phyloP scores from a whole-genome alignment of 1,140 invertebrate species.

The Coelopa frigida region DNA sequence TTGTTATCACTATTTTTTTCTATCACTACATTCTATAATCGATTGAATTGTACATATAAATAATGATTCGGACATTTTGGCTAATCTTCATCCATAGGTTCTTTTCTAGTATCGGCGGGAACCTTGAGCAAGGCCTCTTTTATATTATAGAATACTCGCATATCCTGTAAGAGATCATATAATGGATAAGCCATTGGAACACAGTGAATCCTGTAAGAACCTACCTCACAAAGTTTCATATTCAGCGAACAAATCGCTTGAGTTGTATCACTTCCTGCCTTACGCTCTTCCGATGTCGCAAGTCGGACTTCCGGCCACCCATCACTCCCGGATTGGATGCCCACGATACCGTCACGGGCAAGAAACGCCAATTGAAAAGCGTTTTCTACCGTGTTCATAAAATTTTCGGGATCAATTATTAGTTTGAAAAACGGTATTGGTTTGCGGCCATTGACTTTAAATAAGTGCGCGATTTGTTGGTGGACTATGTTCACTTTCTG shows the following conservation, averaged over 20 bases:
- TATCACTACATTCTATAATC: too few species aligned
- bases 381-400: slow-evolving; percentile 21
- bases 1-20: too few species aligned
- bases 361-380: slow-evolving; percentile 21
- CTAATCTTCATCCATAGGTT: neutral
- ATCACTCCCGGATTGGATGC: slow-evolving; percentile 12
- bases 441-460: slow-evolving; percentile 4
- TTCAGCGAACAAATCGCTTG: slow-evolving; percentile 14
- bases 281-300: slow-evolving; percentile 2
- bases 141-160: slow-evolving; percentile 14
- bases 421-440: slow-evolving; percentile 17
- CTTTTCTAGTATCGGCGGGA: neutral
- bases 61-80: too few species aligned
- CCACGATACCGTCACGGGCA: slow-evolving; percentile 12
- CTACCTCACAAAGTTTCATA: slow-evolving; percentile 13
- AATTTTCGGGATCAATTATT: slow-evolving; percentile 20
- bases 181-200: too few species aligned
- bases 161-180: slow-evolving; percentile 11
- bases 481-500: slow-evolving; percentile 15
- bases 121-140: slow-evolving; percentile 6
- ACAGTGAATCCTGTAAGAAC: neutral
- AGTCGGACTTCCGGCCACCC: slow-evolving; percentile 15
- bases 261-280: slow-evolving; percentile 5
- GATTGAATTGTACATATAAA: too few species aligned
- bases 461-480: slow-evolving; percentile 11